Base-by-base conservation (phyloP, 2,113 vertebrate genomes). In the Tupaia tana region DNA sequence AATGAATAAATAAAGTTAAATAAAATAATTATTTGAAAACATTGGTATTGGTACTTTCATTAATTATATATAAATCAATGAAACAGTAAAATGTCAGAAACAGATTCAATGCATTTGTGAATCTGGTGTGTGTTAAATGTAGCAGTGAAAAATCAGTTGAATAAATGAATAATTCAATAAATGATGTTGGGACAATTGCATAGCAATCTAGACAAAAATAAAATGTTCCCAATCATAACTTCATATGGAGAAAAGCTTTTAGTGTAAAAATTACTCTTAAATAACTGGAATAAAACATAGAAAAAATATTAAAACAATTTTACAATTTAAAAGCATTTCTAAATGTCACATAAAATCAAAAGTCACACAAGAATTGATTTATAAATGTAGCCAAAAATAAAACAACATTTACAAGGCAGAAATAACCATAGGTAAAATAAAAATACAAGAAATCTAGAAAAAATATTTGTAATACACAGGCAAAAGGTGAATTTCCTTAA, bases 151-250 rank as follows among this genome's bases (percentile, higher is more conserved):
- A 90, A 94, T 56, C 11, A 66, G 66, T 79, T 12, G 20, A 22
- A 82, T 71, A 70, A 74, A 71, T 87, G 52, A 92, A 78, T 90
- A 63, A 90, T 74, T 96, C 54, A 92, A 20, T 80, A 91, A 77
- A 18, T 31, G 34, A 56, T 66, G 13, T 16, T 77, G 64, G 66
- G 71, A 91, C 20, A 92, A 81, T 7, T 85, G 31, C 16, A 58
- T 54, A 73, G 34, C 78, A 73, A 95, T 71, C 25, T 93, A 86
- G 71, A 71, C 61, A 79, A 90, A 91, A 83, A 74, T 25, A 84
- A 80, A 89, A 81, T 58, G 27, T 43, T 75, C 34, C 27, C 20
- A 70, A 70, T 22, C 14, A 66, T 75, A 56, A 80, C 56, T 90
- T 95, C 18, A 81, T 58, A 73, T 52, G 34, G 10, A 93, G 18